Conservation (phyloP, 2,888 invertebrate species). For the Eustalomyia histrio region DNA sequence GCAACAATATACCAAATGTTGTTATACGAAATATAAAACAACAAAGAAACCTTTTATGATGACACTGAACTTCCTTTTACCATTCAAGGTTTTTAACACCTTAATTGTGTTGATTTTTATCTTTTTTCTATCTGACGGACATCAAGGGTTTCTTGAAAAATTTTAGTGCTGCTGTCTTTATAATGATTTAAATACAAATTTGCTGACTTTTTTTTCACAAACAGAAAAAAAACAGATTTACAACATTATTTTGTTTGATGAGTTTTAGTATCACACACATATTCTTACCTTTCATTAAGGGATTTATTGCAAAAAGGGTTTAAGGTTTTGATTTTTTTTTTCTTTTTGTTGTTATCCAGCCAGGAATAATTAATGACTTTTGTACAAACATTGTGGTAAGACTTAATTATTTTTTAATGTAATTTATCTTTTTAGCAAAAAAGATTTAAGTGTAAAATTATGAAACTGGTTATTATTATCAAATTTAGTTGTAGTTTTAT, state of each 20-base stretch:
- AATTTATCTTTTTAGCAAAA: not conserved
- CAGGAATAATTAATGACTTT: conserved; percentile 44
- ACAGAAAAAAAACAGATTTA: conserved; percentile 32
- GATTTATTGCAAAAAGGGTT: conserved; percentile 22
- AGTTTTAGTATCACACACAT: conserved; percentile 22
- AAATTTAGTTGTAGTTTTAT: not conserved
- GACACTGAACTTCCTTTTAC: conserved; percentile 34
- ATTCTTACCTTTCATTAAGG: conserved; percentile 15
- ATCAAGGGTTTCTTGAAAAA: conserved; percentile 3
- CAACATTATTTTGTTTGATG: conserved; percentile 55
- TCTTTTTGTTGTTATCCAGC: not conserved
- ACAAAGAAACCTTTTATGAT: conserved; percentile 27
- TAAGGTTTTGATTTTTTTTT: conserved; percentile 10
- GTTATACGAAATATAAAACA: conserved; percentile 10
- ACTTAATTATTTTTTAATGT: conserved; percentile 53
- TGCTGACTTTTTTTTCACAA: not conserved
- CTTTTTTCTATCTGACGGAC: conserved; percentile 37
- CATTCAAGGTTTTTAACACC: conserved; percentile 57
- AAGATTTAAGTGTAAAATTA: not conserved
- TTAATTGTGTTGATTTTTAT: conserved; percentile 47
- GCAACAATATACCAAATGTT: conserved; percentile 18
- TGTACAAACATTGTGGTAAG: conserved; percentile 15
- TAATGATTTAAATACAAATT: not conserved
- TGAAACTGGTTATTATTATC: conserved; percentile 3
- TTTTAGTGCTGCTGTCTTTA: not conserved